These are phyloP conservation scores for Oppia nitens DNA, from an alignment of 1,140 invertebrate species.

Conservation along the genomic window DNA sequence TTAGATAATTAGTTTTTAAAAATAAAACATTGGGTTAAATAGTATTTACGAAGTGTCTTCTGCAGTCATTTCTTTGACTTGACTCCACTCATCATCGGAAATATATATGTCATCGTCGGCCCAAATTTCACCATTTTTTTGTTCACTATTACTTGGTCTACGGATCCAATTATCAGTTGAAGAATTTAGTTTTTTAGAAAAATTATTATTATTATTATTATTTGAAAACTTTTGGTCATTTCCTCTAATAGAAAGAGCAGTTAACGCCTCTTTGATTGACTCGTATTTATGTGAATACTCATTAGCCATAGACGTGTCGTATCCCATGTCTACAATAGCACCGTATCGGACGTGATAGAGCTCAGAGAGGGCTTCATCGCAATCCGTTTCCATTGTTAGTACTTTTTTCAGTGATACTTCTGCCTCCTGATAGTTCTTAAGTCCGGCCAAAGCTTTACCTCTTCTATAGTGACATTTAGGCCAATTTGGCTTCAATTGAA, in stretches of 20 bases:
- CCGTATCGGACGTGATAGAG: not conserved
- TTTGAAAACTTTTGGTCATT: not conserved
- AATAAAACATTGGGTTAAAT: not conserved
- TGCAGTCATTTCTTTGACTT: not conserved
- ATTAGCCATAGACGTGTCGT: not conserved
- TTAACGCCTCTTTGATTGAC: not conserved
- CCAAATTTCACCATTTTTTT: not conserved
- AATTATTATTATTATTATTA: not conserved
- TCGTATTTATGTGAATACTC: not conserved
- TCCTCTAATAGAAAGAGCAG: not conserved
- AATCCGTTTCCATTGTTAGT: not conserved
- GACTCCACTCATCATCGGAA: not conserved
- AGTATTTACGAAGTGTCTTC: not conserved
- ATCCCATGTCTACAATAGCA: not conserved
- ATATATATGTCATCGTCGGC: not conserved
- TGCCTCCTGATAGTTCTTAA: slow-evolving; percentile 5
- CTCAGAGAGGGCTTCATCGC: not conserved
- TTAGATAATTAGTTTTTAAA: not conserved
- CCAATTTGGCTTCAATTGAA: not conserved
- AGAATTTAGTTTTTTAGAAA: not conserved
- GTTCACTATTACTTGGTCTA: not conserved
- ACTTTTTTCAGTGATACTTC: not conserved
- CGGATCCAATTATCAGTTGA: not conserved
- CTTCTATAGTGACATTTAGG: not conserved
- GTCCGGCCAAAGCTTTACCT: not conserved